Evolutionary conservation across 2,888 invertebrate species (phyloP), one percentile per base, ranked within the genome.

Genomic region (Meta bourneti): DNA sequence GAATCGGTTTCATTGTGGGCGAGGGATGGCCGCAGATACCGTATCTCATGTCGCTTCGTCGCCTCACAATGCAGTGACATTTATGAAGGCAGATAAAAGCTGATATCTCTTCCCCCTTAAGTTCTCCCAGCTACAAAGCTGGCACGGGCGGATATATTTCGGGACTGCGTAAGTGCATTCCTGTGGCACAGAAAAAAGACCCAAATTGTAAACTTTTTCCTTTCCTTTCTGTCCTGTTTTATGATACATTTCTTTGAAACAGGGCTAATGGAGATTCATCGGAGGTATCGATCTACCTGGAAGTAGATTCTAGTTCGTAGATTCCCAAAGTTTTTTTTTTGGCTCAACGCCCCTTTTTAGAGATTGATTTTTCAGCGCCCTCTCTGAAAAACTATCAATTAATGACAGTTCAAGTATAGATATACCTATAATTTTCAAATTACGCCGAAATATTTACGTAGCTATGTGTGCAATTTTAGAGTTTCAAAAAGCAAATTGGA

Each of bases 61-160:
- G 54, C 74, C 75, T 13, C 84, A 84, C 74, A 75, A 75, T 75
- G 61, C 52, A 8, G 20, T 72, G 84, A 84, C 84, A 84, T 84
- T 84, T 84, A 84, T 84, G 74, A 54, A 51, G 54, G 34, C 16
- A 61, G 74, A 61, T 75, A 84, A 20, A 8, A 61, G 49, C 16
- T 20, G 75, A 84, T 74, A 75, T 61, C 75, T 52, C 54, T 84
- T 84, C 71, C 9, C 20, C 48, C 34, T 34, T 34, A 34, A 34
- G 34, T 34, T 61, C 61, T 61, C 61, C 13, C 61, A 1, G 5
- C 16, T 61, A 0, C 61, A 5, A 61, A 61, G 7, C 5, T 61
- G 13, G 11, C 16, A 5, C 61, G 13, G 16, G 8, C 61, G 61
- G 61, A 61, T 61, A 16, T 61, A 34, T 34, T 34, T 34, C 34